phyloP scores from a whole-genome alignment of 2,113 vertebrate genomes.

The Eonycteris spelaea region DNA sequence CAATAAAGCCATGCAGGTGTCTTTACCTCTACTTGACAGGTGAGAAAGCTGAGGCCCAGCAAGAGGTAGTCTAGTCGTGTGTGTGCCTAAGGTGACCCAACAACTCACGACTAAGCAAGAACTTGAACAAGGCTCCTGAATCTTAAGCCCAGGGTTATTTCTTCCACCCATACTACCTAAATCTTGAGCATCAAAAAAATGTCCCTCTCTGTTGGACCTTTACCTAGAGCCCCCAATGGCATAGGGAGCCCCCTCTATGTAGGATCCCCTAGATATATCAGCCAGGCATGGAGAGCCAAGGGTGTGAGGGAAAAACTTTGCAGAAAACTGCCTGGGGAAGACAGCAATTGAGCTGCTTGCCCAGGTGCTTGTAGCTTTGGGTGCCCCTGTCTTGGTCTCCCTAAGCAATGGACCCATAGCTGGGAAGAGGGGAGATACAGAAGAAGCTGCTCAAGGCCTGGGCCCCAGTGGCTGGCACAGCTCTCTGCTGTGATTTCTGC shows the following conservation, averaged over 20 bases:
- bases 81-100: neutral
- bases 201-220: neutral
- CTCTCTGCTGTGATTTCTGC: constrained; percentile 59
- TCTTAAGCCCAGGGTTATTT: neutral
- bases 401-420: neutral
- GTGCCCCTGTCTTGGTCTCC: neutral
- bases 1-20: neutral
- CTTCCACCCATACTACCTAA: neutral
- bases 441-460: neutral
- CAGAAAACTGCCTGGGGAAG: neutral
- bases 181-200: constrained; percentile 28
- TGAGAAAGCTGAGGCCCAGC: neutral
- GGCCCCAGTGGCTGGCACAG: neutral
- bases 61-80: neutral
- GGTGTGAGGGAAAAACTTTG: neutral
- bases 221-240: neutral
- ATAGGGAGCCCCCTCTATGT: neutral
- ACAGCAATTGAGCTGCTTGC: neutral
- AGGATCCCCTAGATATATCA: neutral
- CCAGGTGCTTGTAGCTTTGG: neutral
- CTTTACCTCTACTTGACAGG: constrained; percentile 2
- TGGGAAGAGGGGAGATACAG: neutral
- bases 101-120: neutral
- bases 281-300: neutral
- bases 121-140: neutral